Base-by-base conservation (phyloP, 2,888 invertebrate species). In the Macrosiphum euphorbiae region DNA sequence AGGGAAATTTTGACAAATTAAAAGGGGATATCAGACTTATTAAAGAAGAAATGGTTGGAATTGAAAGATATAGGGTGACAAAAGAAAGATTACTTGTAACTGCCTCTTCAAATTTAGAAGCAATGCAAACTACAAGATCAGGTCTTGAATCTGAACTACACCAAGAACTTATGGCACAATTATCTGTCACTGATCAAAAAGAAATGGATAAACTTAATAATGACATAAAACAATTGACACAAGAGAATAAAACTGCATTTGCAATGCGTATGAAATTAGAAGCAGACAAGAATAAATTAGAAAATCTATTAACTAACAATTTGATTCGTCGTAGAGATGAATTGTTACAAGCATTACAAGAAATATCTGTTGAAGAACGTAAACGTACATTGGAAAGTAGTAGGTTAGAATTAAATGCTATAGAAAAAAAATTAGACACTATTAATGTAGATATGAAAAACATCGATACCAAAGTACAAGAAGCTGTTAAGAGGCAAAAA, bases 201-300 rank as follows among this genome's bases (percentile, higher is more conserved):
- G 97, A 99, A 96, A 99, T 99, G 92, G 99, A 99, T 96, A 97
- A 98, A 93, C 96, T 99, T 85, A 99, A 99, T 96, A 99, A 99
- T 95, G 99, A 99, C 94, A 99, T 99, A 95, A 97, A 98, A n/a
- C 97, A 98, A 0, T 96, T 99, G 94, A 99, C 99, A 78, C 98
- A 98, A 95, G 98, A 99, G 96, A 99, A 99, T 96, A 99, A 99
- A 95, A 98, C 99, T 95, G 99, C 99, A 0, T 99, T 99, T 96
- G 98, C 98, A 94, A 97, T 98, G 95, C 97, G 99, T 95, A 99
- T 99, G 98, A 98, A 99, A 96, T 96, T 99, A 26, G 99, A 99
- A 96, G 99, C 99, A 11, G 98, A 98, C 94, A 99, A 99, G 96
- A 99, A 99, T 96, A 99, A 99, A 95, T 96, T 99, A 67, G 99